Percentiles rank a stretch among this genome's conserved stretches.
phyloP scores from a whole-genome alignment of 2,113 vertebrate species.

The Archocentrus centrarchus region DNA sequence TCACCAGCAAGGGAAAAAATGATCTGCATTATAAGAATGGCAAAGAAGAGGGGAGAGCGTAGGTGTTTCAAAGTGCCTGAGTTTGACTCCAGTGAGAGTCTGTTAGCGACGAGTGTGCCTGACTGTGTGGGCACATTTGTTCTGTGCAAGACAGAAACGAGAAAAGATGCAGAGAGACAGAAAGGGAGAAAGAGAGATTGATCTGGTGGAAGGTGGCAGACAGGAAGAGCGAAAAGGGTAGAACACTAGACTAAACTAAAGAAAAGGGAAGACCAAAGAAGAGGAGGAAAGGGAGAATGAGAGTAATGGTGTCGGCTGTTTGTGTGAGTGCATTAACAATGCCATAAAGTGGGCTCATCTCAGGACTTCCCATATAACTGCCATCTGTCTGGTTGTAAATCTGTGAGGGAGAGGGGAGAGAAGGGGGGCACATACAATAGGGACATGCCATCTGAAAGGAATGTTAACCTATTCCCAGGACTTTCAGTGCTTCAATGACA shows the following conservation, averaged over 20 bases:
- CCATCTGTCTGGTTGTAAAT: conserved; percentile 97
- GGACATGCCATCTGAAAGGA: conserved; percentile 73
- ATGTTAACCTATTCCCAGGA: conserved; percentile 67
- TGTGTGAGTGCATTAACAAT: conserved; percentile 98
- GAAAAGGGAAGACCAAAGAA: conserved; percentile 9
- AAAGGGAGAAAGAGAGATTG: conserved; percentile 88
- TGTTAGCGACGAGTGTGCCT: conserved; percentile 53
- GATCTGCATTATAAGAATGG: conserved; percentile 72
- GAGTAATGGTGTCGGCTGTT: conserved; percentile 86
- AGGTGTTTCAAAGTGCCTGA: conserved; percentile 73
- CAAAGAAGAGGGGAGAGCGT: conserved; percentile 70
- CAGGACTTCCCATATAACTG: conserved; percentile 93
- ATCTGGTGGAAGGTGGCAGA: conserved; percentile 77
- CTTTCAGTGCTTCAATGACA: conserved; percentile 51
- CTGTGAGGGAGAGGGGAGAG: conserved; percentile 81
- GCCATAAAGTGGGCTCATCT: conserved; percentile 96
- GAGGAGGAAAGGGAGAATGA: conserved; percentile 54
- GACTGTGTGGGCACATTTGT: conserved; percentile 62
- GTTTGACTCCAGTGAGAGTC: conserved; percentile 69
- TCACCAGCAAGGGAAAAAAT: conserved; percentile 74
- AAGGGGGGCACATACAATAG: conserved; percentile 79
- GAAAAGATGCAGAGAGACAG: conserved; percentile 56
- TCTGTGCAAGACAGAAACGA: conserved; percentile 55
- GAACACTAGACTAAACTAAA: conserved; percentile 27
- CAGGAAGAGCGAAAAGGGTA: conserved; percentile 46